Base-by-base conservation (phyloP, 2,797 vertebrate genomes). In the Tolypeutes matacus region DNA sequence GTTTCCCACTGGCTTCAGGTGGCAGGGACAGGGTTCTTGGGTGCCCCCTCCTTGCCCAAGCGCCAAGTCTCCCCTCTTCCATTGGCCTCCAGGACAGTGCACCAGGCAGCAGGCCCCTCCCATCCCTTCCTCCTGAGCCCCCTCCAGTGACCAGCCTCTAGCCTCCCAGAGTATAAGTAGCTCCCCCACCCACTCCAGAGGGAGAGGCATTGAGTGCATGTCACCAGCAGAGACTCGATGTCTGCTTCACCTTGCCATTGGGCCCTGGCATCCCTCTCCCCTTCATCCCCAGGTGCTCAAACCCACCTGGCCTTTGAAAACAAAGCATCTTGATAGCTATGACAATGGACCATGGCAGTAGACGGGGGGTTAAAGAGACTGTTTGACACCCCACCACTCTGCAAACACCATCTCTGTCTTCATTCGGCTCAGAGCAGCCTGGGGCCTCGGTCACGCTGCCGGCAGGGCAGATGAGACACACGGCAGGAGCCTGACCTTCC, bases 181-280 rank as follows among this genome's bases (percentile, higher is more conserved):
- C 4, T 7, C 27, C 27, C 36, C 23, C 49, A n/a, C 10, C 46
- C 56, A 64, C 7, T n/a, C 36, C 75, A 78, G 34, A 67, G 31
- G 34, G 34, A 42, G 6, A 69, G 3, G 5, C 72, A 70, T 18
- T 56, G 7, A 34, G 4, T 0, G 1, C 5, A 0, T 0, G 2
- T 5, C 36, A 18, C n/a, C 87, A 69, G 39, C 21, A 11, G 21
- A 1, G 18, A 46, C 58, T 27, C n/a, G 10, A 42, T 42, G 6
- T 39, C 34, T 34, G 14, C 25, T 58, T 31, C 34, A 13, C 27
- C 82, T 29, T 49, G 34, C 51, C 60, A 34, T 77, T 12, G 25
- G 18, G 39, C 89, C 49, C 69, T 70, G 27, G 21, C 14, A 34
- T 29, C 15, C 58, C 20, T 70, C 60, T 36, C 25, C 36, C 49